Base-by-base conservation (phyloP, 2,113 vertebrate genomes). In the Vombatus ursinus region DNA sequence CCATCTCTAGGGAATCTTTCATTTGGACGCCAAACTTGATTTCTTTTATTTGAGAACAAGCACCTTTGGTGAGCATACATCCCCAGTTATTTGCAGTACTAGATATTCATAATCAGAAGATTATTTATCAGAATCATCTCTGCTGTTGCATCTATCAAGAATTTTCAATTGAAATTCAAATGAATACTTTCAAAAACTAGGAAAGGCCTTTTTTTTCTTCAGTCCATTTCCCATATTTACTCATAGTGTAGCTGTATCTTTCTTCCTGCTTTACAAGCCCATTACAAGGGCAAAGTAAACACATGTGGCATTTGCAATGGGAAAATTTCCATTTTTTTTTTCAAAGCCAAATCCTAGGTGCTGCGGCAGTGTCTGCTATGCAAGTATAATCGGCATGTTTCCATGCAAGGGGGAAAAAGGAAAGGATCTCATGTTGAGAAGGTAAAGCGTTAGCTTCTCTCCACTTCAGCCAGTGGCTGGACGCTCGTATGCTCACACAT, bases 161-260 rank as follows among this genome's bases (percentile, higher is more conserved):
- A 84, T 44, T 44, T 84, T 84, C n/a, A 44, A 84, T 19, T n/a
- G 61, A n/a, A 77, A 77, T n/a, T 77, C 61, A n/a, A n/a, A 84
- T 22, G 37, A 84, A 84, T 23, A 23, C 37, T 84, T 84, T 44
- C 19, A 2, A 84, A 84, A 44, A 23, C 68, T 84, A 44, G n/a
- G n/a, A n/a, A 44, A 84, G 19, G 37, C 37, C 19, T 6, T 8
- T 7, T 19, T 23, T 44, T 12, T 3, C 7, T 16, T 23, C n/a
- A 8, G 0, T 0, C n/a, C 28, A 0, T 47, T 84, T 54, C 52
- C 25, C 4, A 0, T 4, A 1, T 50, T 50, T 2, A 31, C 51
- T 91, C 44, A 1, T 91, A 54, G 44, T 0, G 5, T n/a, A 25
- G n/a, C 50, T 16, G 25, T 14, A 5, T 16, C 61, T 77, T 31